Base-by-base conservation (phyloP, 2,888 invertebrate species). In the Automeris io region DNA sequence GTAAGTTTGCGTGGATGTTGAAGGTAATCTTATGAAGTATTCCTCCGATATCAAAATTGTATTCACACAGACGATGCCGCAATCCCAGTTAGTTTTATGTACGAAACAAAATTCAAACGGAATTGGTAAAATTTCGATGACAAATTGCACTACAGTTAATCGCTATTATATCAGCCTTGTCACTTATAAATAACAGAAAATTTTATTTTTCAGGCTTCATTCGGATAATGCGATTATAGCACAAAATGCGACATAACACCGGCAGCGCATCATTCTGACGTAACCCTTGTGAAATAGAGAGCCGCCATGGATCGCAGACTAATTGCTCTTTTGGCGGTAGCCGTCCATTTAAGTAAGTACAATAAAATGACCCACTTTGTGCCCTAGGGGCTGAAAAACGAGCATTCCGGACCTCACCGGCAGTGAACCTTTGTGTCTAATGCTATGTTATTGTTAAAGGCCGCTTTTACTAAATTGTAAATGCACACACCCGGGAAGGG, bases 341-440 rank as follows among this genome's bases (percentile, higher is more conserved):
- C 66, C 64, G 70, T 71, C 57, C 63, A 70, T 43, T 57, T 80
- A 42, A 73, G 83, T 83, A 59, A 80, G 82, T 76, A 61, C 35
- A 31, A 33, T 35, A 33, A 39, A 31, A 40, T 24, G 21, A 37
- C 34, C 29, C 26, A 22, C 29, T 41, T 25, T 25, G 19, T 38
- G 11, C 38, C 22, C 32, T 18, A 18, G 33, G 33, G 11, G 23
- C 23, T 9, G 35, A 21, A 39, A 42, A 39, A 35, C 13, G 23
- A 18, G 33, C 31, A 35, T 26, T 26, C 11, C 16, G 18, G 11
- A 35, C 31, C 29, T 35, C 22, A 13, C 31, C 29, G 11, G 16
- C 26, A 33, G 32, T 33, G 31, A 18, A 38, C 35, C 39, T 32
- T 47, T 44, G 25, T 22, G 31, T 9, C 25, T 32, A 46, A 46